Evolutionary conservation across 2,113 vertebrate genomes (phyloP).

Genomic region (Anguilla japonica): DNA sequence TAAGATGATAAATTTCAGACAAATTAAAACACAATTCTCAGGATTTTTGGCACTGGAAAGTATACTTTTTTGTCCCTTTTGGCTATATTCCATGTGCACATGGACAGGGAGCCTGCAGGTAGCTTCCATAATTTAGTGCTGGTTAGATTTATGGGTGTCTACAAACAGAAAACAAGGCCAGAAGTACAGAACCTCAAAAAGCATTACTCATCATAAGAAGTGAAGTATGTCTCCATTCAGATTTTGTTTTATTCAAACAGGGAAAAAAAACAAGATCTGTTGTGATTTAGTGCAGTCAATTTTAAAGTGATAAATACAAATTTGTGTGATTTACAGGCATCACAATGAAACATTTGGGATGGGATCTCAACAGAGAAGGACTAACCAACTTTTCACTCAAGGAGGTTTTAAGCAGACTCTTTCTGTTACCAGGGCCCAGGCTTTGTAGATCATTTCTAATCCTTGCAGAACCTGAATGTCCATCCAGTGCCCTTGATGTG

Average conservation of each 20-base stretch:
- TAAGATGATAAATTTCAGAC: background rate
- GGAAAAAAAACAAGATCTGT: too few species aligned
- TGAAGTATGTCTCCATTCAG: too few species aligned
- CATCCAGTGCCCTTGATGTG: background rate
- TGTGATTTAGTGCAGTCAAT: too few species aligned
- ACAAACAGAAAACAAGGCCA: background rate
- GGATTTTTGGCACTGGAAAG: background rate
- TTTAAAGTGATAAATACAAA: too few species aligned
- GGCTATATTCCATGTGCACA: too few species aligned
- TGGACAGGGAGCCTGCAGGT: background rate
- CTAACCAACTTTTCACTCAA: background rate
- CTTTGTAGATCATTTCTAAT: background rate
- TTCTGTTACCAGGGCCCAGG: background rate
- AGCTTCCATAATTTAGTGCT: conserved; percentile 24
- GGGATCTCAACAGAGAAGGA: background rate
- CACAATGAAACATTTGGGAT: background rate
- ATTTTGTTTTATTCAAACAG: too few species aligned
- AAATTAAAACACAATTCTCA: background rate
- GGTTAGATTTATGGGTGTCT: background rate
- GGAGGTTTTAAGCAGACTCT: background rate
- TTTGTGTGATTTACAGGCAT: background rate
- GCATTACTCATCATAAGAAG: too few species aligned
- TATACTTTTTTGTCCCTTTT: background rate
- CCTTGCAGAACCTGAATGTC: background rate
- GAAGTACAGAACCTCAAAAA: background rate